Conservation (phyloP, 2,797 vertebrate genomes). For the Graptemys geographica region DNA sequence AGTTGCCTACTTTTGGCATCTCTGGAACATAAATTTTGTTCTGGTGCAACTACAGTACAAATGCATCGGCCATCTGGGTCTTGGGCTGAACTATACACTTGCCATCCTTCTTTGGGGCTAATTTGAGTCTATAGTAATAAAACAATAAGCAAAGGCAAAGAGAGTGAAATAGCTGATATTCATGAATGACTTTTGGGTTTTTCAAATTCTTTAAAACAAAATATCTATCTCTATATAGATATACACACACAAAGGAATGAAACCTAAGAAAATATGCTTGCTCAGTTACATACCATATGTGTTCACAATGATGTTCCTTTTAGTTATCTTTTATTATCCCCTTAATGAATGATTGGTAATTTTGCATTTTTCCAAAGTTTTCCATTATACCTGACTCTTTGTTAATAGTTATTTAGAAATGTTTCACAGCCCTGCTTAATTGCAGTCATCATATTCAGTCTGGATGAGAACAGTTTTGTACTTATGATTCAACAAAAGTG, state of each 20-base stretch:
- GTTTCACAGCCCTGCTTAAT: neutral
- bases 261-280: neutral
- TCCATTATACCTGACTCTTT: neutral
- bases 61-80: slow-evolving; percentile 97
- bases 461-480: neutral
- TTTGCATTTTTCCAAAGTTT: neutral
- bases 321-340: neutral
- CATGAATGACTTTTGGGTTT: neutral
- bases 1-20: slow-evolving; percentile 97
- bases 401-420: neutral
- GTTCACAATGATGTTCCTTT: neutral
- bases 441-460: neutral
- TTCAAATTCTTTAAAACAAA: neutral
- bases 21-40: slow-evolving; percentile 96
- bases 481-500: slow-evolving; percentile 25
- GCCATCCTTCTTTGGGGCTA: slow-evolving; percentile 97
- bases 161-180: neutral
- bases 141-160: slow-evolving; percentile 29
- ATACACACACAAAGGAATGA: neutral
- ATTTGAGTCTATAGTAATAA: slow-evolving; percentile 88
- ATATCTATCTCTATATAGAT: neutral
- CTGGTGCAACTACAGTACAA: slow-evolving; percentile 97
- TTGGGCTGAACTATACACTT: slow-evolving; percentile 98
- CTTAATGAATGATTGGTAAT: neutral
- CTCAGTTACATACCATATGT: neutral